These are phyloP conservation scores for Hydractinia symbiolongicarpus DNA, from an alignment of 30 jellyfish, hydroid and myxozoan genomes.

Conservation along the genomic window DNA sequence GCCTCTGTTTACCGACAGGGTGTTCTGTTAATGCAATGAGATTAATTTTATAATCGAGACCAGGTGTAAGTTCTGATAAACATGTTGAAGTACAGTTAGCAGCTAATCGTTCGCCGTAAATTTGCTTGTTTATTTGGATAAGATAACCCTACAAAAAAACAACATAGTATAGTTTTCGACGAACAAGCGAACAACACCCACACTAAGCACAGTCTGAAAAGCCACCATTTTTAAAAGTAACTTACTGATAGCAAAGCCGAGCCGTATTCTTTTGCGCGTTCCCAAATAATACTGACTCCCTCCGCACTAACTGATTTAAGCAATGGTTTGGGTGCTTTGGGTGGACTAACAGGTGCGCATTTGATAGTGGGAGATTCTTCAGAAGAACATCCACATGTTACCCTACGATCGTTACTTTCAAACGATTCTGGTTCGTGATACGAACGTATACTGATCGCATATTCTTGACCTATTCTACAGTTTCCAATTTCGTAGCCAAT, in stretches of 20 bases:
- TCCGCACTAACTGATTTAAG: slow-evolving; percentile 22
- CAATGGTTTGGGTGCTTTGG: slow-evolving; percentile 36
- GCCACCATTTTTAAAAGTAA: neutral
- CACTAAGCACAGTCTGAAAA: too few relatives aligned
- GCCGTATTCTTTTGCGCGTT: slow-evolving; percentile 40
- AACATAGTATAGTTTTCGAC: neutral
- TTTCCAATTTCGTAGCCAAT: slow-evolving; percentile 35
- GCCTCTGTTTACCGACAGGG: slow-evolving; percentile 40
- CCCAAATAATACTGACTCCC: slow-evolving; percentile 49
- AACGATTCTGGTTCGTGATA: slow-evolving; percentile 31
- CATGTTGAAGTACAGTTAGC: slow-evolving; percentile 25
- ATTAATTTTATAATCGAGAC: slow-evolving; percentile 27
- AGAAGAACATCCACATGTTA: slow-evolving; percentile 55
- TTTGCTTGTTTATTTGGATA: slow-evolving; percentile 23
- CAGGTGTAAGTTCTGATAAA: slow-evolving; percentile 42
- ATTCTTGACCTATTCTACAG: slow-evolving; percentile 51
- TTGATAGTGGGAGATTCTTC: slow-evolving; percentile 6
- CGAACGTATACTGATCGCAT: slow-evolving; percentile 23
- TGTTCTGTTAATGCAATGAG: slow-evolving; percentile 51
- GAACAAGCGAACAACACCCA: too few relatives aligned
- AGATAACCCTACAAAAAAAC: slow-evolving; percentile 30
- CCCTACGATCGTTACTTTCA: slow-evolving; percentile 13
- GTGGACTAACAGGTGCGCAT: slow-evolving; percentile 62
- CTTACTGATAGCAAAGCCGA: slow-evolving; percentile 48
- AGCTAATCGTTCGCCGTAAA: slow-evolving; percentile 31